These are phyloP conservation scores for Sternotherus odoratus DNA, from an alignment of 2,797 vertebrate genomes.

Conservation along the genomic window DNA sequence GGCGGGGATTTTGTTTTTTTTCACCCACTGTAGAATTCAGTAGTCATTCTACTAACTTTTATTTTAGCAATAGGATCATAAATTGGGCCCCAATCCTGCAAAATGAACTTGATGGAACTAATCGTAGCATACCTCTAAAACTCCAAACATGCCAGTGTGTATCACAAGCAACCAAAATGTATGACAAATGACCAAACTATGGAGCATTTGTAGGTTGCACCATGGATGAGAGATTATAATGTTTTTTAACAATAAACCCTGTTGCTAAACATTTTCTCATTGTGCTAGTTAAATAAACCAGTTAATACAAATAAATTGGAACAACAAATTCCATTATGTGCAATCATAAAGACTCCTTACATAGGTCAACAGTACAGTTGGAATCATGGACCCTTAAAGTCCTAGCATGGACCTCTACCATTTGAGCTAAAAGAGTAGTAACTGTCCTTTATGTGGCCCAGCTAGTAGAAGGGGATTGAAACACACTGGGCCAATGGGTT, in stretches of 20 bases:
- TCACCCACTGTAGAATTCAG: neutral
- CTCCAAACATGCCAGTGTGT: neutral
- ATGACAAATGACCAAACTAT: neutral
- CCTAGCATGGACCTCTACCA: neutral
- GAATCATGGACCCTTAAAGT: neutral
- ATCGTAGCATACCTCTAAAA: neutral
- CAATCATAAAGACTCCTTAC: neutral
- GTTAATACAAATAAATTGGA: neutral
- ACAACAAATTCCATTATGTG: neutral
- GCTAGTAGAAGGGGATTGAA: neutral
- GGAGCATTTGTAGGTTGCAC: too few species aligned
- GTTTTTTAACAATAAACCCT: neutral
- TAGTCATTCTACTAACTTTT: neutral
- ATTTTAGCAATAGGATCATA: neutral
- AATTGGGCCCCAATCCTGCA: neutral
- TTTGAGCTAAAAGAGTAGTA: neutral
- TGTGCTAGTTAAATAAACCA: neutral
- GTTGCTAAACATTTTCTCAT: neutral
- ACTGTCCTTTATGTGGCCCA: neutral
- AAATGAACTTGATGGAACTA: neutral
- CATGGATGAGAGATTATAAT: neutral
- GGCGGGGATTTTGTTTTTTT: neutral
- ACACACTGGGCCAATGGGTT: neutral
- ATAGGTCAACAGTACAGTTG: neutral
- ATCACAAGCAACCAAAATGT: neutral